Evolutionary conservation across 1,140 invertebrate species (phyloP), one percentile per base, ranked within the genome.

Genomic region (Ectropis grisescens): DNA sequence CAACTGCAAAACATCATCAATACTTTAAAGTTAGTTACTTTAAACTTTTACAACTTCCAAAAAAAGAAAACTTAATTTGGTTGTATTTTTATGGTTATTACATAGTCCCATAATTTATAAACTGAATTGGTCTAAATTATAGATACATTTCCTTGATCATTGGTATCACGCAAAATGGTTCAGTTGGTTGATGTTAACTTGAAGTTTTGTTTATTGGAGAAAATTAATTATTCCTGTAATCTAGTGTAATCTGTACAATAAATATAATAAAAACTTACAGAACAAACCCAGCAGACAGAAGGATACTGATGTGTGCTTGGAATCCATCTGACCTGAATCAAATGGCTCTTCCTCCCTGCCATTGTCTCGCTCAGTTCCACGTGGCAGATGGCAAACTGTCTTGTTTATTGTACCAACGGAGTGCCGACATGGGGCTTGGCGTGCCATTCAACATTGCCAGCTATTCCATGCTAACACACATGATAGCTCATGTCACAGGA

Each of bases 381-480:
- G 97, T 99, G 1, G 85, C 87, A 0, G 85, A 94, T 78, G 91
- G 90, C 8, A 84, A 91, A 56, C 66, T 94, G 0, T 97, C 93
- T 2, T 98, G 96, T 69, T 91, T 97, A 56, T 72, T 99, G 40
- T 99, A 98, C 74, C 98, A 99, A 82, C 85, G 98, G 58, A 98
- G 96, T 43, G 97, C 95, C 10, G 98, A 99, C 80, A 95, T 99
- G 91, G 97, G 97, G 4, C 82, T 99, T 1, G 98, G 98, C 11
- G 97, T 99, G 1, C 98, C 98, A 11, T 99, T 99, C 67, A 99
- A 99, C 71, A 98, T 99, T 58, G 97, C 98, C 10, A 98, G 95
- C 42, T 99, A 99, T 84, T 89, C 97, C 1, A 66, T 99, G 3
- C 83, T 99, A 0, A 98, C 95, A 7, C 91, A 92, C 52, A 98